Base-by-base conservation (phyloP, 2,797 vertebrate genomes). In the Paedocypris micromegethes region DNA sequence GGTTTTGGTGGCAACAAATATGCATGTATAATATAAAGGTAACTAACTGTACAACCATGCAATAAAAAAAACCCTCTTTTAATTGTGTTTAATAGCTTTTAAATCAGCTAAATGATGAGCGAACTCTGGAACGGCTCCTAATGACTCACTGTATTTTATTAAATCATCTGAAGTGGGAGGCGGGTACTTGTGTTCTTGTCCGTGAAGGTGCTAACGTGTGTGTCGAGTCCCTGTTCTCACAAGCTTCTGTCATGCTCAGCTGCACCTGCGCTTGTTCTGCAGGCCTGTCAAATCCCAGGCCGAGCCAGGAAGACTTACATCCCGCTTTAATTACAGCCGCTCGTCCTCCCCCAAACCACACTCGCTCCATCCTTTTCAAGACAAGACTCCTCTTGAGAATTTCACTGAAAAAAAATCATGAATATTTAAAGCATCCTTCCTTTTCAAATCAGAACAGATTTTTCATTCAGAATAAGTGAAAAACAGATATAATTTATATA, bases 181-280 rank as follows among this genome's bases (percentile, higher is more conserved):
- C 89, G 87, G 83, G 77, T 75, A 77, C 90, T 88, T 88, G 89
- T 90, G 92, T 91, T 91, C 92, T 93, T 92, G 92, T 92, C 90
- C 84, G 80, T 84, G 83, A 88, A 93, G 91, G 94, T 94, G 94
- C 90, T 97, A 94, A 96, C 94, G 93, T 92, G 88, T 92, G 90
- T 91, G 90, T 91, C 92, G 90, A 88, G 89, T 90, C 89, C 90
- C 89, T 91, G 89, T 91, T 85, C 90, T 94, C 91, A 93, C 90
- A 92, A 92, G 91, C 90, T 89, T 93, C 95, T 95, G 94, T 92
- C 91, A 93, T 89, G 90, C 91, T 87, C 89, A 77, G 88, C 91
- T 95, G 93, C 93, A 97, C 93, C 91, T 94, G 93, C 92, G 91
- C 92, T 89, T 94, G 92, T 94, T 93, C 92, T 86, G 92, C 93